A percentile compares a stretch with the other conserved stretches of the same genome.
Evolutionary conservation across 2,113 vertebrate genomes (phyloP).

Genomic region (Todiramphus chloris): DNA sequence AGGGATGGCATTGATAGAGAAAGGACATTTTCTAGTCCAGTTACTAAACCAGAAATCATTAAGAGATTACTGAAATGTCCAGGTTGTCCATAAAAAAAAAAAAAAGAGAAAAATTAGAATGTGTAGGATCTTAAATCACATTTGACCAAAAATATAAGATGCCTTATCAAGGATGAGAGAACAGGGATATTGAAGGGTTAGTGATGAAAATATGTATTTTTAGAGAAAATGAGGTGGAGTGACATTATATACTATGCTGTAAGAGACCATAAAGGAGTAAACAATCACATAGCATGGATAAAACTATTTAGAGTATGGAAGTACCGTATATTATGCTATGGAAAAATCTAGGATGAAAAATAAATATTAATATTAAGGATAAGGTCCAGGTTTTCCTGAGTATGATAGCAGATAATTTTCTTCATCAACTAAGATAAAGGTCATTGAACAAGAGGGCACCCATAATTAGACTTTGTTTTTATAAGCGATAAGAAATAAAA

Average conservation of each 20-base stretch:
- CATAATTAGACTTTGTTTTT: conserved; percentile 32
- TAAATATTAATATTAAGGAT: not conserved
- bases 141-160: not conserved
- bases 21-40: not conserved
- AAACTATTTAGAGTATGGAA: not conserved
- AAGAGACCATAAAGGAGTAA: not conserved
- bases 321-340: not conserved
- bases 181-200: not conserved
- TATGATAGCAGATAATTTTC: not conserved
- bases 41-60: not conserved
- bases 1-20: not conserved
- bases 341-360: conserved; percentile 9
- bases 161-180: not conserved
- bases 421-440: not conserved
- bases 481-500: conserved; percentile 28
- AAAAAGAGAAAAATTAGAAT: not conserved
- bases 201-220: not conserved
- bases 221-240: not conserved
- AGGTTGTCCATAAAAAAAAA: not conserved
- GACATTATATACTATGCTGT: not conserved
- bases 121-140: not conserved
- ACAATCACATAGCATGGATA: not conserved
- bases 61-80: not conserved
- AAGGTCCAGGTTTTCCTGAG: not conserved
- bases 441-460: not conserved